Evolutionary conservation across 2,797 vertebrate species (phyloP), one percentile per base, ranked within the genome.

Genomic region (Meriones psammophilus): DNA sequence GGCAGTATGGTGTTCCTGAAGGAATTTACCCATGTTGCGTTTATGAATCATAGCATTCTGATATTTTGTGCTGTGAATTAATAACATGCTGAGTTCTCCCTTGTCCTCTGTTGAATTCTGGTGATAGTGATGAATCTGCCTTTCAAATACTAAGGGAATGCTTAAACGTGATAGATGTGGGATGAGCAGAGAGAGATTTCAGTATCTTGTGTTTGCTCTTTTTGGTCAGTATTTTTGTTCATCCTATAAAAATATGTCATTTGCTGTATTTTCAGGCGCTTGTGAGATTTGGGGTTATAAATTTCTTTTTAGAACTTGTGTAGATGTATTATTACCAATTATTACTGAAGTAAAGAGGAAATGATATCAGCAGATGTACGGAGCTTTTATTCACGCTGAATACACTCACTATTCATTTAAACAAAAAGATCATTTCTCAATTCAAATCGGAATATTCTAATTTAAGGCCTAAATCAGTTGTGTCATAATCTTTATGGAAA

Each of bases 371-470:
- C 97, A 97, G 97, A 98, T 98, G 97, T 97, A 97, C 92, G 79
- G 98, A 91, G 98, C 98, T 98, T 98, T 98, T 98, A 97, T 98
- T 98, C 96, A 60, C 94, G 14, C 88, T 98, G 98, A 99, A 99
- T 98, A 97, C 98, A 91, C 98, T 97, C 98, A 89, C 98, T 97
- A 98, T 98, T 99, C 98, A 98, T 98, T 96, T 98, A 96, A 96
- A 98, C 97, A 98, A 98, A 98, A 98, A 98, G 98, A 98, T 98
- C 98, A 98, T 98, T 98, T 98, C 98, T 98, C 97, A 97, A 98
- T 98, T 98, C 97, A 98, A 97, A 98, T 98, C 90, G 69, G 96
- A 98, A 97, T 98, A 98, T 98, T 98, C 98, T 98, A 98, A 98
- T 98, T 99, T 98, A 98, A 98, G 98, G 98, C 93, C 97, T 96